A percentile compares a stretch with the other conserved stretches of the same genome.
Evolutionary conservation across 2,113 vertebrate species (phyloP).

Genomic region (Crocuta crocuta): DNA sequence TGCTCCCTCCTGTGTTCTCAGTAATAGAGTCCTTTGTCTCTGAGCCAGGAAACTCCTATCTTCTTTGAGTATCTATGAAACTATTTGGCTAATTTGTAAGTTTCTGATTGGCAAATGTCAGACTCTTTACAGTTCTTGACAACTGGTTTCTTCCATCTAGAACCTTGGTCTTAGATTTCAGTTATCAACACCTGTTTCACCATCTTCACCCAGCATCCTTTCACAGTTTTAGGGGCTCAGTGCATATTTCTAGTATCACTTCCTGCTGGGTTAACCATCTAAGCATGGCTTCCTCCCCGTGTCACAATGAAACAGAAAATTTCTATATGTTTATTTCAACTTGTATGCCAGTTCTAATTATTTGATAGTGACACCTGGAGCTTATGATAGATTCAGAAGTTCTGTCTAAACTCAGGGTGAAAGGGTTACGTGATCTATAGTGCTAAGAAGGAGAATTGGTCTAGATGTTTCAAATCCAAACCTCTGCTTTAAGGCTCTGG

Average conservation of each 20-base stretch:
- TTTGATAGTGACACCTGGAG: neutral
- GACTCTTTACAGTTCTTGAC: neutral
- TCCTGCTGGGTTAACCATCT: neutral
- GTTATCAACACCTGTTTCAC: neutral
- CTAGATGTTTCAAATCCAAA: neutral
- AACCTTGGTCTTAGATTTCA: neutral
- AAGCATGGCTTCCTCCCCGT: neutral
- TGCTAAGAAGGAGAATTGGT: neutral
- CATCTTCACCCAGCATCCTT: neutral
- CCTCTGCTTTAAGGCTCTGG: neutral
- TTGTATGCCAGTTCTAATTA: neutral
- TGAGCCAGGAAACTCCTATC: neutral
- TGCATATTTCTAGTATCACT: neutral
- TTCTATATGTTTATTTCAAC: neutral
- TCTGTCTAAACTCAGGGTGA: neutral
- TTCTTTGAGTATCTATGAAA: neutral
- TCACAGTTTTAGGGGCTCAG: neutral
- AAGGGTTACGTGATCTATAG: neutral
- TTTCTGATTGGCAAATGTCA: neutral
- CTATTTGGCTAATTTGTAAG: neutral
- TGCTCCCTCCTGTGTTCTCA: neutral
- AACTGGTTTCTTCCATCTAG: neutral
- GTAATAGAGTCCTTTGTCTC: neutral
- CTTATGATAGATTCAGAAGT: neutral
- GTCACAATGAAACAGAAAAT: neutral